These are phyloP conservation scores for Conger conger DNA, from an alignment of 2,113 vertebrate species.

Conservation along the genomic window DNA sequence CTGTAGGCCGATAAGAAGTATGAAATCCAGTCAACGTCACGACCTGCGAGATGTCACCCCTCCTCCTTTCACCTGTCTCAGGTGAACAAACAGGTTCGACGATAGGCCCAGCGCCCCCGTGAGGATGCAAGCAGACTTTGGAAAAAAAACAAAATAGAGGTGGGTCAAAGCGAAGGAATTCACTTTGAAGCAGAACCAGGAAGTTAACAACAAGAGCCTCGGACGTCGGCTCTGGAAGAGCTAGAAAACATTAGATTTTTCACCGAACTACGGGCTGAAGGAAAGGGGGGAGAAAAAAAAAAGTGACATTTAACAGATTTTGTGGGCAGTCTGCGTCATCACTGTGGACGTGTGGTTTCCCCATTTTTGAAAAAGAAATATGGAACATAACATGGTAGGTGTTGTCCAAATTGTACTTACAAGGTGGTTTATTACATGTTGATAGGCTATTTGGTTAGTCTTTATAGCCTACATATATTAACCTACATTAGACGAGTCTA, in stretches of 20 bases:
- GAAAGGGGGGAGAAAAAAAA: background rate
- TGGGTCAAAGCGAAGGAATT: slow-evolving; percentile 44
- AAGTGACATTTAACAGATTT: background rate
- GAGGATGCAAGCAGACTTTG: slow-evolving; percentile 8
- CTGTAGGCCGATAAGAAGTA: background rate
- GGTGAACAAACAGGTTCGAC: background rate
- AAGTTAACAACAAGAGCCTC: slow-evolving; percentile 52
- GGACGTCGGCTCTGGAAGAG: background rate
- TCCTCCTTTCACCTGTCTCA: slow-evolving; percentile 22
- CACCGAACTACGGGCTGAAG: background rate
- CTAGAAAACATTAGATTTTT: background rate
- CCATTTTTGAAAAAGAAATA: background rate
- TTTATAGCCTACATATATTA: background rate
- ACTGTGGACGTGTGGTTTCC: background rate
- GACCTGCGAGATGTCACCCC: background rate
- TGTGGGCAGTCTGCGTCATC: background rate
- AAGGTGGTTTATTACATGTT: background rate
- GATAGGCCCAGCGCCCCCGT: slow-evolving; percentile 5
- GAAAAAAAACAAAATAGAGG: background rate
- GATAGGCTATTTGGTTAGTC: background rate
- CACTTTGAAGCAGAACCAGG: slow-evolving; percentile 57
- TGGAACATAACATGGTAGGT: slow-evolving; percentile 26
- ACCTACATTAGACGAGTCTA: background rate
- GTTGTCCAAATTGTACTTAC: background rate
- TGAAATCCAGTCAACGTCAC: background rate